Evolutionary conservation across 1,140 invertebrate genomes (phyloP), one percentile per base, ranked within the genome.

Genomic region (Caenorhabditis remanei): DNA sequence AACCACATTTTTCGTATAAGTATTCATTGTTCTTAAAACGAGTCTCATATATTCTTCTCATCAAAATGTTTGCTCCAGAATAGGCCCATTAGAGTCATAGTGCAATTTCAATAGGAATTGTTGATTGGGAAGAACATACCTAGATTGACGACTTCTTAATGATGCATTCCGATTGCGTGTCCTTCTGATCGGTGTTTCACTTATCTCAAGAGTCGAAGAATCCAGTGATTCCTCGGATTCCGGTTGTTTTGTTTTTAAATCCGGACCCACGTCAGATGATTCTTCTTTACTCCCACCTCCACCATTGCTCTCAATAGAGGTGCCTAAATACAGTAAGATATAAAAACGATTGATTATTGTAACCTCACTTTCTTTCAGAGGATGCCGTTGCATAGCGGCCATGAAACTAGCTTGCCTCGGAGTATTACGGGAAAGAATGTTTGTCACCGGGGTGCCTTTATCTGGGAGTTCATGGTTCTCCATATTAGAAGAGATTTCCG

Each of bases 341-440:
- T 32, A 32, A 32, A 32, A 32, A 32, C 32, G 32, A 32, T 32
- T 32, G 32, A 32, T 32, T 32, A 32, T 32, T 32, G 2, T 32
- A 32, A 32, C 32, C 71, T 79, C 19, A 79, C 71, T 79, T 79
- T 79, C 71, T 79, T 50, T 50, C 21, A 79, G 4, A 4, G 71
- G 46, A 50, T 79, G 43, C 46, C 46, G 50, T 40, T 79, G 71
- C 71, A 79, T 79, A 16, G 71, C 71, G 21, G 71, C 71, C 71
- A 79, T 79, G 46, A 79, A 79, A 50, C 71, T 79, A 1, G 71
- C 71, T 79, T 79, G 71, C 24, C 71, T 79, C 2, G 71, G 71
- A 21, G 71, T 79, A 46, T 79, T 79, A 50, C 71, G 71, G 5
- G 71, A 79, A 14, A 79, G 24, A 9, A 13, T 14, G 24, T 9